A percentile compares a stretch with the other conserved stretches of the same genome.
phyloP scores from a whole-genome alignment of 2,113 vertebrate genomes.

The Nothoprocta perdicaria region DNA sequence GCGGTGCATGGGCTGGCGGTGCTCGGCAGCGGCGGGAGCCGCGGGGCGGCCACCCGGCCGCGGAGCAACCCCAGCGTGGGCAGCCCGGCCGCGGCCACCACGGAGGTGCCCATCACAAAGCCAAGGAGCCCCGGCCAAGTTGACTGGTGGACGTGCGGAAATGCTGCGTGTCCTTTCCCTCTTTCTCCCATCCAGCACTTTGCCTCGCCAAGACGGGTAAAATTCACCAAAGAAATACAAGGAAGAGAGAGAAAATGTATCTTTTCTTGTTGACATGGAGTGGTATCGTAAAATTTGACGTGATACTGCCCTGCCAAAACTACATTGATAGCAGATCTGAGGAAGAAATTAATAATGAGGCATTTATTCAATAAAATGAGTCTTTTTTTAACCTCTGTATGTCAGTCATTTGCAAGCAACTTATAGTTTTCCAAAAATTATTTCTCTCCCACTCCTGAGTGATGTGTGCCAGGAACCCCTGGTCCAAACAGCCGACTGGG shows the following conservation, averaged over 20 bases:
- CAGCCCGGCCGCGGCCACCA: too few species aligned
- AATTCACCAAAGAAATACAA: neutral
- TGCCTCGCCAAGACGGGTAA: neutral
- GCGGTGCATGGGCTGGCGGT: neutral
- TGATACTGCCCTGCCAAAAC: neutral
- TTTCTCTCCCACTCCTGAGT: neutral
- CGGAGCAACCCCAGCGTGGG: neutral
- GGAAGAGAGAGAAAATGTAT: neutral
- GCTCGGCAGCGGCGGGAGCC: neutral
- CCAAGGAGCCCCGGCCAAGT: neutral
- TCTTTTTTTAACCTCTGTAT: neutral
- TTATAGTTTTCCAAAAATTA: neutral
- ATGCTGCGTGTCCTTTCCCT: accelerated
- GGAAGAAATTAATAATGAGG: neutral
- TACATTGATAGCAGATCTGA: neutral
- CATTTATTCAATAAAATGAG: neutral
- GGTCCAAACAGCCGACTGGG: neutral
- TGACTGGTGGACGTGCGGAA: neutral
- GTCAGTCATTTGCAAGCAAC: neutral
- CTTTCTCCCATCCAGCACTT: accelerated
- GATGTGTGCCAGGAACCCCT: neutral
- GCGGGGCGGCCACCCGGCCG: neutral
- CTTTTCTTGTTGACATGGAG: neutral
- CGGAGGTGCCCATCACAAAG: neutral
- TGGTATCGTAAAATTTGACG: neutral